A percentile compares a stretch with the other conserved stretches of the same genome.
Conservation (phyloP, 2,888 invertebrate species). For the Proisotoma minuta region DNA sequence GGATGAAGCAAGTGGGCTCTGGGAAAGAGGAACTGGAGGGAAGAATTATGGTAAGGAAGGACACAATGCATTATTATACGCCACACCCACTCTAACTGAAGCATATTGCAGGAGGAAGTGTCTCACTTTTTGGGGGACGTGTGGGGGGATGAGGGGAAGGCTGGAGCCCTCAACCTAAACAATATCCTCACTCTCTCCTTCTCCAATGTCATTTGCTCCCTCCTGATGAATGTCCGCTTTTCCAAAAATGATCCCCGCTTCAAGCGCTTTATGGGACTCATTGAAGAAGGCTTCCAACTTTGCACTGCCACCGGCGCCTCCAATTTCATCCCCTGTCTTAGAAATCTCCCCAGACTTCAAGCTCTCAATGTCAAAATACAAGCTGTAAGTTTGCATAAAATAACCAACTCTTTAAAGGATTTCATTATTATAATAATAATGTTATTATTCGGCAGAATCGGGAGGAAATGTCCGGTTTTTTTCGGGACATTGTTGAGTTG, state of each 20-base stretch:
- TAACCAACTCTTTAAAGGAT: neutral
- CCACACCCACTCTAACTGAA: neutral
- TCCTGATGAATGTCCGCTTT: slow-evolving; percentile 84
- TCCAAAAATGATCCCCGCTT: slow-evolving; percentile 71
- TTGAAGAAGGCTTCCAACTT: slow-evolving; percentile 84
- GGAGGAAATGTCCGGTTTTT: slow-evolving; percentile 76
- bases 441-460: slow-evolving; percentile 58
- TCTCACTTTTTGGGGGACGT: slow-evolving; percentile 60
- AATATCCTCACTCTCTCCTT: slow-evolving; percentile 73
- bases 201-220: slow-evolving; percentile 84
- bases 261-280: slow-evolving; percentile 72
- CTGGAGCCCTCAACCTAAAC: slow-evolving; percentile 68
- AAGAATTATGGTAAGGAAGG: slow-evolving; percentile 68
- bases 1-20: slow-evolving; percentile 78
- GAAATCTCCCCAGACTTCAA: slow-evolving; percentile 55
- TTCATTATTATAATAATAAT: neutral
- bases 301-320: slow-evolving; percentile 77
- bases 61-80: neutral
- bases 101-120: slow-evolving; percentile 63
- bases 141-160: slow-evolving; percentile 57
- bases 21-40: slow-evolving; percentile 77
- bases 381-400: slow-evolving; percentile 25
- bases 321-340: slow-evolving; percentile 76
- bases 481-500: slow-evolving; percentile 76
- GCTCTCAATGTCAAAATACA: slow-evolving; percentile 44